Base-by-base conservation (phyloP, 2,113 vertebrate species). In the Puffinus mauretanicus region DNA sequence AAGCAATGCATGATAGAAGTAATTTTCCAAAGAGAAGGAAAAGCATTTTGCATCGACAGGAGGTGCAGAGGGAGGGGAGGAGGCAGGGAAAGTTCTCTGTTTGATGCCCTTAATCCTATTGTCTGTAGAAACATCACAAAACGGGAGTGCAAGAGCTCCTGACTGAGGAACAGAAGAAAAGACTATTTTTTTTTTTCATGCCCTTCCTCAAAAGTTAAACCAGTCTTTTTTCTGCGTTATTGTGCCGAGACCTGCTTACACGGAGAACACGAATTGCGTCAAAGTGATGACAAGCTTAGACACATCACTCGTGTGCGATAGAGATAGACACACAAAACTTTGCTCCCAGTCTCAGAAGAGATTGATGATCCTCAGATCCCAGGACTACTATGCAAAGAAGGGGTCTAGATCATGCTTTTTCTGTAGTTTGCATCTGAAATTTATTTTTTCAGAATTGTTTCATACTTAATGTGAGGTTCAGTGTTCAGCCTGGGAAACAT, bases 31-130 rank as follows among this genome's bases (percentile, higher is more conserved):
- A 88, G 72, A 67, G 92, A 79, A 64, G 61, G 57, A 51, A 77
- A 42, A 92, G n/a, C 71, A 36, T 11, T 93, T 75, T 90, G 52
- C 52, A 70, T 55, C 2, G 7, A n/a, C 51, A 71, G 90, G 58
- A 91, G 75, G 12, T 54, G 55, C 62, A 81, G 85, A 85, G 58
- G 30, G 57, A 85, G 29, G 14, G 30, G 16, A 79, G 47, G n/a
- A 91, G 65, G 38, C 69, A 78, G 77, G 52, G 16, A 47, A 86
- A 71, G 29, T 81, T 93, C 32, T 0, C 44, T 71, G 60, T 86
- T 84, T 96, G 80, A 11, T 88, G 61, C 72, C 61, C 57, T 75
- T 88, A 94, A 91, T 95, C 57, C 69, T 78, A 0, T 96, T 95
- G 92, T 67, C 82, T 81, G 55, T 40, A 67, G 82, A 60, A 73